These are phyloP conservation scores for Neoascia interrupta DNA, from an alignment of 2,888 invertebrate species.

Conservation along the genomic window DNA sequence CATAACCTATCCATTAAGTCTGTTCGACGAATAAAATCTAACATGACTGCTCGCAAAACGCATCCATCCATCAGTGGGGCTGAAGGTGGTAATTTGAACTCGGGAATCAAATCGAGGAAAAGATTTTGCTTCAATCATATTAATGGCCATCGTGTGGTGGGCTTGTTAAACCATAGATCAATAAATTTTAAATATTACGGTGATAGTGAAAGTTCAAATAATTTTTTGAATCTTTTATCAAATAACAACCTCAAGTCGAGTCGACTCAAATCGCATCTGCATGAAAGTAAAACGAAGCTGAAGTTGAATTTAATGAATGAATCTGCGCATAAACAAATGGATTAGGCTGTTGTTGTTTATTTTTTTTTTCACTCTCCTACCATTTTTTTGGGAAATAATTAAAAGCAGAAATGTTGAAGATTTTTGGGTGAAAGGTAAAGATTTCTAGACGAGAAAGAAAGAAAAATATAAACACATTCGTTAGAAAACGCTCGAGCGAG, in stretches of 20 bases:
- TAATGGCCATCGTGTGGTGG: conserved; percentile 4
- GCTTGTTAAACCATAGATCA: conserved; percentile 33
- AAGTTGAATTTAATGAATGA: conserved; percentile 55
- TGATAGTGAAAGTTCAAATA: conserved; percentile 63
- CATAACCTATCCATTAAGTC: not conserved
- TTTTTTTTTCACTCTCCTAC: conserved; percentile 6
- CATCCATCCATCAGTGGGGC: no score
- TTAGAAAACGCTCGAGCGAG: not conserved
- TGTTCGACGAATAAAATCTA: no score
- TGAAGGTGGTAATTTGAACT: conserved; percentile 1
- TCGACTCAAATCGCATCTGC: conserved; percentile 19
- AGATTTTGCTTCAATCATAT: not conserved
- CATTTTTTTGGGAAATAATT: conserved; percentile 36
- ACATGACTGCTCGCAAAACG: no score
- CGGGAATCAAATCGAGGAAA: not conserved
- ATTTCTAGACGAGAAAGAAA: conserved; percentile 15
- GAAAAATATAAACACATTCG: conserved; percentile 4
- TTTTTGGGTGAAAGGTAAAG: conserved; percentile 48
- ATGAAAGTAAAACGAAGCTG: conserved; percentile 58
- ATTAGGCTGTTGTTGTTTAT: conserved; percentile 21
- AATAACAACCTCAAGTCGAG: conserved; percentile 10
- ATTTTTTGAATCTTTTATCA: conserved; percentile 43
- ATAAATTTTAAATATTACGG: conserved; percentile 59
- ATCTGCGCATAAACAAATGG: conserved; percentile 45
- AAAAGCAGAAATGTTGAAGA: conserved; percentile 26